Evolutionary conservation across 2,888 invertebrate species (phyloP), one percentile per base, ranked within the genome.

Genomic region (Priocnemis perturbator): DNA sequence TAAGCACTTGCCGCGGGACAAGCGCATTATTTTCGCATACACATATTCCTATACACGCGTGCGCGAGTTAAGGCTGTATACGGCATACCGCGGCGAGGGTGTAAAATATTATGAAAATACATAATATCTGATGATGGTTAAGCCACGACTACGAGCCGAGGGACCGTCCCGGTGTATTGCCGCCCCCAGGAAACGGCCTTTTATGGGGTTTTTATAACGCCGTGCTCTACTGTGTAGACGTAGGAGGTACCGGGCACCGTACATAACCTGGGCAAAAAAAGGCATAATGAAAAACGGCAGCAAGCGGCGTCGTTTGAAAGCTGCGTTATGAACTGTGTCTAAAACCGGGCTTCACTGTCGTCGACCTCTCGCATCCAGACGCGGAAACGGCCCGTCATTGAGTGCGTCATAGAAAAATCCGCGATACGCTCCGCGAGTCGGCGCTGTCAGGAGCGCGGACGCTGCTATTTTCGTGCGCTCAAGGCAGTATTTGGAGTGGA

Each of bases 61-160:
- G 23, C 37, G 15, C 15, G 21, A 56, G n/a, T 9, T 9, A 56
- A 66, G 53, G 66, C 58, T 19, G 21, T 61, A 77, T 71, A 73
- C 67, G 69, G 66, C 76, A 76, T 73, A 77, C 66, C 71, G 64
- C 62, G 53, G 62, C 69, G 67, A 60, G 71, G 67, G 71, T 81
- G 79, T 83, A 82, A 85, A 84, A 81, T 83, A 83, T 85, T 82
- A 84, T 83, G 81, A 85, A 85, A 85, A 85, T 83, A 81, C 79
- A 76, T 84, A 84, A 81, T 82, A 78, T 78, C 81, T 78, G 79
- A 82, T 81, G 79, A 82, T 79, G 80, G 79, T 84, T 81, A 83
- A 85, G 76, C 81, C 76, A 60, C 69, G 71, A 74, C 23, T 69
- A 77, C 63, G 77, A 76, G 65, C 11, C 57, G 60, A 20, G 50